A percentile compares a stretch with the other conserved stretches of the same genome.
Conservation (phyloP, 2,797 vertebrate species). For the Chloroceryle amazona region DNA sequence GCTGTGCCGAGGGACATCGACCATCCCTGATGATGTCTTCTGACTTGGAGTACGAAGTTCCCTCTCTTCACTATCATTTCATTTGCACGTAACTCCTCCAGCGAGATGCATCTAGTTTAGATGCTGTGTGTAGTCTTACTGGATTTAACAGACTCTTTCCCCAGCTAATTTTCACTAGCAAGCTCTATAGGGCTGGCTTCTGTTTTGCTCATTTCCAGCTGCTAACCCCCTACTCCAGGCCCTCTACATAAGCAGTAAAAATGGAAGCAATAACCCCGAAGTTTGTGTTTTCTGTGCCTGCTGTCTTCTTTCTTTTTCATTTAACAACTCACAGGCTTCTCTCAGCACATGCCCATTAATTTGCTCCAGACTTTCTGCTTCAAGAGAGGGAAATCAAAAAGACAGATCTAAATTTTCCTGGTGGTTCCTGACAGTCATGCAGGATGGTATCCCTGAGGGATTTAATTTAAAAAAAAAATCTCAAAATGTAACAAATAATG, state of each 20-base stretch:
- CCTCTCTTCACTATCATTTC: not conserved
- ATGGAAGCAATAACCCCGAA: not conserved
- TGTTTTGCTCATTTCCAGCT: not conserved
- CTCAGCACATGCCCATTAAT: not conserved
- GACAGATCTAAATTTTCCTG: not conserved
- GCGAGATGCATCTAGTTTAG: not conserved
- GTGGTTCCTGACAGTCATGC: not conserved
- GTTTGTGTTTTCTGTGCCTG: not conserved
- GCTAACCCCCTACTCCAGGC: not conserved
- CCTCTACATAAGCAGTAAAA: not conserved
- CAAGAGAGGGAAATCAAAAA: not conserved
- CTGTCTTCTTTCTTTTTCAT: not conserved
- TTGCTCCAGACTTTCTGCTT: not conserved
- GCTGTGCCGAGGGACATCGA: fast-evolving
- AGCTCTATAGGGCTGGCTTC: not conserved
- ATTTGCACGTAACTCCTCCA: not conserved
- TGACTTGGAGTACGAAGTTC: not conserved
- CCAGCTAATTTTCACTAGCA: not conserved
- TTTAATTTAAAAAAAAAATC: not conserved
- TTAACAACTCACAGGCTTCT: not conserved
- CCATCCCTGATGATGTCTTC: fast-evolving
- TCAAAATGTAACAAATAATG: not conserved
- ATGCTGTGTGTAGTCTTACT: not conserved
- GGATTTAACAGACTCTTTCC: not conserved
- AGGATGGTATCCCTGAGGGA: not conserved